Percentiles rank a stretch among this genome's conserved stretches.
These are phyloP conservation scores for Meiosimyza decipiens DNA, from an alignment of 2,888 invertebrate genomes.

Conservation along the genomic window DNA sequence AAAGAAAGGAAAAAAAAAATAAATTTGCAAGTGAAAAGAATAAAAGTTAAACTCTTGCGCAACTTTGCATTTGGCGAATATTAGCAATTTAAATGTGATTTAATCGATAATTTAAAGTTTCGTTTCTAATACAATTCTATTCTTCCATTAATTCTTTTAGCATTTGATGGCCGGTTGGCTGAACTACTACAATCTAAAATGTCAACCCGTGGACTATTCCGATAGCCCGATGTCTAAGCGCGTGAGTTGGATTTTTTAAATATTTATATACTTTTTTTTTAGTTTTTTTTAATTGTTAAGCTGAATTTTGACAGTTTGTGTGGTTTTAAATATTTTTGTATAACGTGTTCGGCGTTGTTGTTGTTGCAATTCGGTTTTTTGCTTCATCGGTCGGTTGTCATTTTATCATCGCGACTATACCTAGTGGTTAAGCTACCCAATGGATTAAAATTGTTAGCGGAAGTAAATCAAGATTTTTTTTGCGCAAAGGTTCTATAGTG, in stretches of 20 bases:
- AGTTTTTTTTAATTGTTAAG: background rate
- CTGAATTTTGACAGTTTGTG: background rate
- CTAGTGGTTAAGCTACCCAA: too few relatives aligned
- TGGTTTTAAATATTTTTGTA: background rate
- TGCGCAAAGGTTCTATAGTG: too few relatives aligned
- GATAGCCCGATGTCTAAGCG: conserved; percentile 83
- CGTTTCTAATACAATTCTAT: conserved; percentile 33
- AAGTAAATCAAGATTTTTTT: too few relatives aligned
- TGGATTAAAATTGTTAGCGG: too few relatives aligned
- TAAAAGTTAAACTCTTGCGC: too few relatives aligned
- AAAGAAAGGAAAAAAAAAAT: background rate
- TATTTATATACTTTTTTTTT: conserved; percentile 12
- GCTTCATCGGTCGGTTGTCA: too few relatives aligned
- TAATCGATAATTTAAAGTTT: background rate
- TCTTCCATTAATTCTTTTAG: conserved; percentile 65
- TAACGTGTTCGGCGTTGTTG: too few relatives aligned
- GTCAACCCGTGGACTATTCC: conserved; percentile 95
- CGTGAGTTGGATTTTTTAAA: conserved; percentile 71
- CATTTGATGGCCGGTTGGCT: conserved; percentile 94
- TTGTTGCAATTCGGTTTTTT: too few relatives aligned
- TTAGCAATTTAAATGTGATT: background rate
- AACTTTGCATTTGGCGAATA: too few relatives aligned
- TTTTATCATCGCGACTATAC: too few relatives aligned
- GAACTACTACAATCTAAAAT: conserved; percentile 88
- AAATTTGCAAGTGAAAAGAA: too few relatives aligned